Evolutionary conservation across 2,797 vertebrate genomes (phyloP).

Genomic region (Sebastes nivosus): DNA sequence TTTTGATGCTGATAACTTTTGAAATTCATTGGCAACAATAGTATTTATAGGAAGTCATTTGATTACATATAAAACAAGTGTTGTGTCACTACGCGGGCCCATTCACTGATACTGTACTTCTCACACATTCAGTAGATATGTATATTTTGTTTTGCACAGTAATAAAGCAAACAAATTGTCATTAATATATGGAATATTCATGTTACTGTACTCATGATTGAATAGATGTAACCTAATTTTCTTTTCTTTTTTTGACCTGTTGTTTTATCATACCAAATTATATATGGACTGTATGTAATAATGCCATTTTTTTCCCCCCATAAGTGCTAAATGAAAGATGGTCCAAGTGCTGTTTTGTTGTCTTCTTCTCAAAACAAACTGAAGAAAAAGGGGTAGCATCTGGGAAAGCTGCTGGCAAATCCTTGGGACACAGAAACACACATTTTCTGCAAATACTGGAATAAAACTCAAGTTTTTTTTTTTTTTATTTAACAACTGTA

Average conservation of each 20-base stretch:
- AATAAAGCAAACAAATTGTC: slow-evolving; percentile 78
- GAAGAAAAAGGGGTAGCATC: background rate
- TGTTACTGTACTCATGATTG: slow-evolving; percentile 78
- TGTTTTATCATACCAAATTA: slow-evolving; percentile 76
- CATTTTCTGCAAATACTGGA: too few relatives aligned
- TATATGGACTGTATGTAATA: slow-evolving; percentile 71
- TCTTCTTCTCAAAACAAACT: background rate
- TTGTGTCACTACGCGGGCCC: slow-evolving; percentile 57
- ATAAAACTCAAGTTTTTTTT: too few relatives aligned
- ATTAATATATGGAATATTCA: slow-evolving; percentile 82
- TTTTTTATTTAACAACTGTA: too few relatives aligned
- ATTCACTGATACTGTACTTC: slow-evolving; percentile 73
- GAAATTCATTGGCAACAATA: slow-evolving; percentile 10
- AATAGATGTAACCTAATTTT: slow-evolving; percentile 74
- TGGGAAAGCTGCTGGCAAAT: background rate
- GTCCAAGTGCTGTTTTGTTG: slow-evolving; percentile 22
- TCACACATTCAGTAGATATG: slow-evolving; percentile 78
- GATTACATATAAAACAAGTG: slow-evolving; percentile 30
- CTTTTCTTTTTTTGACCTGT: slow-evolving; percentile 40
- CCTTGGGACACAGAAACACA: too few relatives aligned
- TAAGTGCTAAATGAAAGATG: slow-evolving; percentile 72
- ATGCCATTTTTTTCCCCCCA: slow-evolving; percentile 47
- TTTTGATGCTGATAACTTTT: slow-evolving; percentile 1
- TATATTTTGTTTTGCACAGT: slow-evolving; percentile 82
- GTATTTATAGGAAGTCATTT: slow-evolving; percentile 60